Conservation (phyloP, 2,113 vertebrate genomes). For the Chlorodrepanis virens region DNA sequence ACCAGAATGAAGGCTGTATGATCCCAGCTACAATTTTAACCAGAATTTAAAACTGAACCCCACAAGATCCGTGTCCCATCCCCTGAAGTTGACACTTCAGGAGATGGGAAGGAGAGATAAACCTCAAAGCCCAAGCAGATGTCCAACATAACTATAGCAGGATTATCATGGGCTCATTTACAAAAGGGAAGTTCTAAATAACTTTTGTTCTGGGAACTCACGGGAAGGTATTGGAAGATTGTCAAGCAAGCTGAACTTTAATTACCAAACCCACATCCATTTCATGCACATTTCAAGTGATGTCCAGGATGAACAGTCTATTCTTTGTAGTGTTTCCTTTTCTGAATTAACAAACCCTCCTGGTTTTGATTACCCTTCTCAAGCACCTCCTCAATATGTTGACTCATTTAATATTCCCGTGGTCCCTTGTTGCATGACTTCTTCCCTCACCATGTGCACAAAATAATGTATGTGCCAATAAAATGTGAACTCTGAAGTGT, state of each 20-base stretch:
- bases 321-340: neutral
- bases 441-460: neutral
- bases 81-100: neutral
- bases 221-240: neutral
- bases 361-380: neutral
- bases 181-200: neutral
- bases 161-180: neutral
- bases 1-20: neutral
- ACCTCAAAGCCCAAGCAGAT: neutral
- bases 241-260: neutral
- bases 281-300: neutral
- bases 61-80: neutral
- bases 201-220: neutral
- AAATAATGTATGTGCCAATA: neutral
- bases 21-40: neutral
- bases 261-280: neutral
- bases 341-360: neutral
- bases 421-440: neutral
- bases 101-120: too few species aligned
- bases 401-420: neutral
- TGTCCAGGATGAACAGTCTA: neutral
- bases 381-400: neutral
- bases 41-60: neutral
- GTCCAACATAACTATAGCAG: neutral
- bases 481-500: neutral